A percentile compares a stretch with the other conserved stretches of the same genome.
phyloP scores from a whole-genome alignment of 2,888 invertebrate genomes.

The Ichneumoninae sp. region DNA sequence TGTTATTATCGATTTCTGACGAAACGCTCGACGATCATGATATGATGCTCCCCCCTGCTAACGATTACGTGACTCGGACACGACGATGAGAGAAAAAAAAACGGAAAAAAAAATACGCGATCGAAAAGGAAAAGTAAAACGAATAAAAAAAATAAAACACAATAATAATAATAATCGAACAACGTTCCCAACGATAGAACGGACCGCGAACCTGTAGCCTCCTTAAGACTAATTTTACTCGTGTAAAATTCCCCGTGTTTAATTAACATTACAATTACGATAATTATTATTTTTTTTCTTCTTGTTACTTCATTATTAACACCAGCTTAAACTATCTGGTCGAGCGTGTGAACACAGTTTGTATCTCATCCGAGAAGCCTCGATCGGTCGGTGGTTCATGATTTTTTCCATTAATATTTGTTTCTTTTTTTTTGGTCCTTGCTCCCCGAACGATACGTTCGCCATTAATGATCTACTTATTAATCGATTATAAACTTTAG shows the following conservation, averaged over 20 bases:
- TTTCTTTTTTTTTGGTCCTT: conserved; percentile 67
- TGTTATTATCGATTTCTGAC: conserved; percentile 39
- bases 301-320: conserved; percentile 56
- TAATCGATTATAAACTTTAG: conserved; percentile 61
- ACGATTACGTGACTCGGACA: conserved; percentile 63
- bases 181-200: conserved; percentile 63
- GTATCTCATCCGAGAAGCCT: conserved; percentile 68
- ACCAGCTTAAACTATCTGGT: conserved; percentile 62
- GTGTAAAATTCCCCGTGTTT: conserved; percentile 55
- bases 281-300: conserved; percentile 35
- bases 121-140: conserved; percentile 25
- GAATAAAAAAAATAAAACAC: conserved; percentile 42
- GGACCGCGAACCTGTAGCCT: conserved; percentile 60
- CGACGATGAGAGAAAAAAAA: conserved; percentile 58
- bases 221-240: conserved; percentile 63
- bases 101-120: conserved; percentile 18
- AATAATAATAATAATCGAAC: conserved; percentile 42
- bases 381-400: conserved; percentile 61
- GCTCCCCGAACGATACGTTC: conserved; percentile 66
- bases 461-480: conserved; percentile 60
- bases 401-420: conserved; percentile 48
- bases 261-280: conserved; percentile 34
- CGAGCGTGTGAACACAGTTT: conserved; percentile 70
- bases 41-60: conserved; percentile 38
- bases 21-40: conserved; percentile 43